Base-by-base conservation (phyloP, 1,140 invertebrate genomes). In the Drosophila punjabiensis region DNA sequence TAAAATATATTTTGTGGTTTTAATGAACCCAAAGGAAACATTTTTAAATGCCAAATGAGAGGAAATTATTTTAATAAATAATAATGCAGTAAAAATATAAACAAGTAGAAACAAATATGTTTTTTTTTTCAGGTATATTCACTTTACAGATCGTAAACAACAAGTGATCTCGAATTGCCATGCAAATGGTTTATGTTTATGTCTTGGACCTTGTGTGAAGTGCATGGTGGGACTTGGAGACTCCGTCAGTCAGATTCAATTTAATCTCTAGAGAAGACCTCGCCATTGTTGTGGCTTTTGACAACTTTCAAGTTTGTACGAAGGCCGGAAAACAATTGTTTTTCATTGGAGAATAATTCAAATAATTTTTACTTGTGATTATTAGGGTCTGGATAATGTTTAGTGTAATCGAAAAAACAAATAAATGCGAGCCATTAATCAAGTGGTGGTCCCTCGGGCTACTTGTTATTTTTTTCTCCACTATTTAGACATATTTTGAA, bases 211-310 rank as follows among this genome's bases (percentile, higher is more conserved):
- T 78, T 78, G 41, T 30, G 30, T 62, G 20, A 78, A 61, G 41
- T 77, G 62, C 76, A 56, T 41, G 47, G 5, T 58, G 64, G 37
- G 32, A 59, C 37, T 75, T 50, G 24, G 13, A 37, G 53, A 16
- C 53, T 37, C 53, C 24, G 63, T 68, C 37, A 24, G 62, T 37
- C 37, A 67, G 10, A 7, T 14, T 14, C 3, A 39, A 52, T 24
- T 24, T 11, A 52, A 47, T 59, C 56, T 48, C 14, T 33, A n/a
- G 43, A 60, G 70, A 52, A 71, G 74, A 61, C 74, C 76, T 78
- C 43, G 65, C 43, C 50, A 78, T 78, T 78, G 76, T 69, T 69
- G 41, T 62, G 75, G 75, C 50, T 78, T 78, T 69, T 77, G 74
- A 69, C 74, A 69, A 61, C 63, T 62, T 73, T 74, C 55, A 60